Percentiles rank a stretch among this genome's conserved stretches.
Conservation (phyloP, 2,797 vertebrate species). For the Thalassophryne amazonica region DNA sequence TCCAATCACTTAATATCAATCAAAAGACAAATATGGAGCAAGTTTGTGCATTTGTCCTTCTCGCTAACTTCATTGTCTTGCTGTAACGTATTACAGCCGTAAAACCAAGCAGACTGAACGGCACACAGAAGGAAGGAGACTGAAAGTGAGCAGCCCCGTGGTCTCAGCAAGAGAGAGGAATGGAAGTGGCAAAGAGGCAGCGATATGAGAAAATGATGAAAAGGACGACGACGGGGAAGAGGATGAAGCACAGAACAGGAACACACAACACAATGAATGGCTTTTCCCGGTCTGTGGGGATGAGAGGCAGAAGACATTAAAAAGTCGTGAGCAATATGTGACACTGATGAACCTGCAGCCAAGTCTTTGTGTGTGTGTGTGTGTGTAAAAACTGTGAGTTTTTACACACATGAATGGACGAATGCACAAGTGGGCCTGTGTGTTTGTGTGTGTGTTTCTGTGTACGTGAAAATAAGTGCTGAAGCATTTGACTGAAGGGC, state of each 20-base stretch:
- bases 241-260: constrained; percentile 20
- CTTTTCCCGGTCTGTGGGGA: constrained; percentile 37
- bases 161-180: no score
- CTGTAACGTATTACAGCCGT: no score
- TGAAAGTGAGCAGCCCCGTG: no score
- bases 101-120: no score
- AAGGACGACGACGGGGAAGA: neutral
- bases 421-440: constrained; percentile 48
- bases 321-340: constrained; percentile 15
- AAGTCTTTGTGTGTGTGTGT: constrained; percentile 6
- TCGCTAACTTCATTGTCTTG: no score
- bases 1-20: no score
- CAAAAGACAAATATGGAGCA: no score
- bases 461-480: constrained; percentile 23
- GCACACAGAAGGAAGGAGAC: no score
- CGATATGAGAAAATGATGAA: neutral
- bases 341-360: constrained; percentile 36
- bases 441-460: constrained; percentile 1
- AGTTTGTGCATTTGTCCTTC: no score
- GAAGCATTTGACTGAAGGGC: constrained; percentile 62
- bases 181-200: no score
- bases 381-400: neutral
- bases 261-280: constrained; percentile 25
- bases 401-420: constrained; percentile 34
- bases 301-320: neutral